Evolutionary conservation across 2,888 invertebrate genomes (phyloP).

Genomic region (Clitarchus hookeri): DNA sequence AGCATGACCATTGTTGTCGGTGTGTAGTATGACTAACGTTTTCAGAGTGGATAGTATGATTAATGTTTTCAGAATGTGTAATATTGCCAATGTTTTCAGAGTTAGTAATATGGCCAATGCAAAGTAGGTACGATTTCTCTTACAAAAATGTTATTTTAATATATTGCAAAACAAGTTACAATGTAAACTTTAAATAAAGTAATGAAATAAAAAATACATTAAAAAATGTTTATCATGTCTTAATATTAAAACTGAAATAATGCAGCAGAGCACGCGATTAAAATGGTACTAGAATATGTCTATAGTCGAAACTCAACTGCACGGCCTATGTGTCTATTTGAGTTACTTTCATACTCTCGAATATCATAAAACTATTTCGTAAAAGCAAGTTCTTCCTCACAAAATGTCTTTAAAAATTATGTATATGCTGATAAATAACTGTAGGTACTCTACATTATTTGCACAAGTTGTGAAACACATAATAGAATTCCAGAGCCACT

Average conservation of each 20-base stretch:
- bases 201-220: neutral
- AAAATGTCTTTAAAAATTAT: neutral
- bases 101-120: no score
- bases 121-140: no score
- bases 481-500: neutral
- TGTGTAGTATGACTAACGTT: no score
- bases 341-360: neutral
- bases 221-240: neutral
- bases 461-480: neutral
- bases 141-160: no score
- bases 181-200: neutral
- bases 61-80: no score
- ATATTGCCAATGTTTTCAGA: no score
- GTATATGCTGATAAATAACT: neutral
- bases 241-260: neutral
- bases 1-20: no score
- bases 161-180: neutral
- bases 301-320: neutral
- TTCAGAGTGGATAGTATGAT: no score
- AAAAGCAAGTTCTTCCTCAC: neutral
- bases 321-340: neutral
- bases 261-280: neutral
- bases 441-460: neutral
- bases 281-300: neutral
- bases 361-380: neutral